Conservation (phyloP, 1,140 invertebrate species). For the Hydropsyche tenuis region DNA sequence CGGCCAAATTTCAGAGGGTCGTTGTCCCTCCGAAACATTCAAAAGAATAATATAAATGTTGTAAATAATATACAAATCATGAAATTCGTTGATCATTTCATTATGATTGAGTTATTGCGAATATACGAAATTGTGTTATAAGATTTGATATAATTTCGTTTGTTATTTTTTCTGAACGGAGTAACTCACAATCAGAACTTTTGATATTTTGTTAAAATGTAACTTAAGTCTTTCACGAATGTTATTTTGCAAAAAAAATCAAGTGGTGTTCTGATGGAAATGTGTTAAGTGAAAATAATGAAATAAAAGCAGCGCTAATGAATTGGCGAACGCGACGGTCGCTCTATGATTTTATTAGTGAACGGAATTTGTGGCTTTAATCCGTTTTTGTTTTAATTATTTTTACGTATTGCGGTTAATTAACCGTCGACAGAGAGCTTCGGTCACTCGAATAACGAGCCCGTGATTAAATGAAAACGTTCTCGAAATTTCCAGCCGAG, state of each 20-base stretch:
- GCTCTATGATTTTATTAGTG: conserved; percentile 30
- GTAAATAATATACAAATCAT: no score
- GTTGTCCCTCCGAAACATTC: neutral
- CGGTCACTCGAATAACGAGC: conserved; percentile 30
- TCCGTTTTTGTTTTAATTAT: conserved; percentile 46
- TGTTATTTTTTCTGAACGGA: no score
- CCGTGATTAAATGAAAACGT: conserved; percentile 27
- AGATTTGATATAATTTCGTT: no score
- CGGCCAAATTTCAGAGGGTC: conserved; percentile 19
- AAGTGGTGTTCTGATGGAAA: no score
- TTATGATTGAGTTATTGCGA: no score
- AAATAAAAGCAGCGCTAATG: conserved; percentile 11
- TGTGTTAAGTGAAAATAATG: neutral
- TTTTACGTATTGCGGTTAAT: conserved; percentile 42
- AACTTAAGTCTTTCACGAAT: no score
- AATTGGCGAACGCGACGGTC: conserved; percentile 4
- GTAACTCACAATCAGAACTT: no score
- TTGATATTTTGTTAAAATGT: no score
- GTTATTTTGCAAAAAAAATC: no score
- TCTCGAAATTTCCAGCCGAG: conserved; percentile 2
- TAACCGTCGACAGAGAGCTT: conserved; percentile 32
- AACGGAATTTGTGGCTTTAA: conserved; percentile 29
- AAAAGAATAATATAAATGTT: no score
- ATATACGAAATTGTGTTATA: no score
- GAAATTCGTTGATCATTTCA: no score